phyloP scores from a whole-genome alignment of 35 echinoderm and acorn worm genomes.

The Ophioderma brevispina region DNA sequence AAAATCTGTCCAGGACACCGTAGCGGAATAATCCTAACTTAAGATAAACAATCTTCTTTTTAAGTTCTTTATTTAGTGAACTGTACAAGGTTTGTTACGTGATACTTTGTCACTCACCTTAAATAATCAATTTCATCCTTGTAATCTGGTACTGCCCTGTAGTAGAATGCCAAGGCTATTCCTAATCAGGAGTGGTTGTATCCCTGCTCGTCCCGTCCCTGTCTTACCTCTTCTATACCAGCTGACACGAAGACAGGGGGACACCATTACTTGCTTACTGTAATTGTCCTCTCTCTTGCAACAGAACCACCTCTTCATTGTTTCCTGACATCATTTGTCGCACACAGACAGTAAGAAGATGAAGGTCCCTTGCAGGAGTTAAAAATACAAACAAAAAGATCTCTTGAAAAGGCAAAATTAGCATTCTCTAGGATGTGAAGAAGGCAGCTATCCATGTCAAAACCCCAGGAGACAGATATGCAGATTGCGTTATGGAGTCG shows the following conservation, averaged over 20 bases:
- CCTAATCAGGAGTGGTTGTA: background rate
- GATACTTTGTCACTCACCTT: too few relatives aligned
- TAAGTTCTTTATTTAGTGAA: too few relatives aligned
- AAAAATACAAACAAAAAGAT: constrained; percentile 57
- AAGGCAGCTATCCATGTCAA: constrained; percentile 75
- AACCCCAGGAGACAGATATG: constrained; percentile 58
- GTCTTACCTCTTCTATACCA: background rate
- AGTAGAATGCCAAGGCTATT: too few relatives aligned
- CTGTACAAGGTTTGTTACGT: too few relatives aligned
- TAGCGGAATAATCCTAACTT: too few relatives aligned
- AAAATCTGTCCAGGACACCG: too few relatives aligned
- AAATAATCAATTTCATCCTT: too few relatives aligned
- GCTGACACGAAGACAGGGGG: background rate
- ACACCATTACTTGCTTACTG: background rate
- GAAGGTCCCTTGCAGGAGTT: constrained; percentile 82
- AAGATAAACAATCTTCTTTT: too few relatives aligned
- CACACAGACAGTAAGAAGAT: constrained; percentile 71
- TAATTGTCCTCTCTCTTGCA: constrained; percentile 10
- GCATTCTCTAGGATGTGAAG: constrained; percentile 27
- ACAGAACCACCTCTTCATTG: constrained; percentile 17
- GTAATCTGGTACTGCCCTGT: too few relatives aligned
- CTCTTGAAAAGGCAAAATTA: constrained; percentile 37
- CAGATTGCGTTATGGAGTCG: constrained; percentile 43
- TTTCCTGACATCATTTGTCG: constrained; percentile 61
- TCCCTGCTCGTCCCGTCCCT: background rate